A percentile compares a stretch with the other conserved stretches of the same genome.
These are phyloP conservation scores for Eupristina koningsbergeri DNA, from an alignment of 1,140 invertebrate species.

Conservation along the genomic window DNA sequence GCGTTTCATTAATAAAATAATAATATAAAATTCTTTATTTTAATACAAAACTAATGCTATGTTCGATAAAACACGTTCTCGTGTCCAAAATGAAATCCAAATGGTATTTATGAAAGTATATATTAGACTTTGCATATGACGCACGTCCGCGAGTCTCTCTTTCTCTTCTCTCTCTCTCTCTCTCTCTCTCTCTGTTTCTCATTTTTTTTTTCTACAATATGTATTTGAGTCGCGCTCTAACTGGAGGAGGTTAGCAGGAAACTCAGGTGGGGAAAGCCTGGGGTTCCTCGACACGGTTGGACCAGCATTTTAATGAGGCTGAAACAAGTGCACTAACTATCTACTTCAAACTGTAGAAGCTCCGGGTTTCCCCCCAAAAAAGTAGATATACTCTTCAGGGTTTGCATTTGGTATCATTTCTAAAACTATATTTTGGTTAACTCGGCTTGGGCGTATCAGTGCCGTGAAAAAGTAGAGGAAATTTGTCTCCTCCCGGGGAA, in stretches of 20 bases:
- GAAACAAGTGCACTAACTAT: background rate
- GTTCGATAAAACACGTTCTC: background rate
- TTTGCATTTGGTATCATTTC: no score
- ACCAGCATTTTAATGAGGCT: background rate
- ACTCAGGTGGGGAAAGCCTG: background rate
- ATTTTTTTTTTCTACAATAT: background rate
- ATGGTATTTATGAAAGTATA: conserved; percentile 7
- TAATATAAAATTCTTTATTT: background rate
- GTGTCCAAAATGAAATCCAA: background rate
- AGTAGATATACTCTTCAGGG: background rate
- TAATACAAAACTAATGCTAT: background rate
- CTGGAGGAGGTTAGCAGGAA: background rate
- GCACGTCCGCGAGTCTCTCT: background rate
- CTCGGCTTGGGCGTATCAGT: no score
- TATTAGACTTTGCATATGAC: background rate
- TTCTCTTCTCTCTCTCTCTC: background rate
- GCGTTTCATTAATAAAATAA: background rate
- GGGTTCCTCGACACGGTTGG: background rate
- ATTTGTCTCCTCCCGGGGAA: no score
- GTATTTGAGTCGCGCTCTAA: background rate
- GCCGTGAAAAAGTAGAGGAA: no score
- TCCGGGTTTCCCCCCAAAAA: background rate
- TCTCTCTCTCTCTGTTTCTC: background rate
- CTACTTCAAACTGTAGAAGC: background rate
- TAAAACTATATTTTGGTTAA: no score